phyloP scores from a whole-genome alignment of 2,113 vertebrate genomes.

The Bubo scandiacus region DNA sequence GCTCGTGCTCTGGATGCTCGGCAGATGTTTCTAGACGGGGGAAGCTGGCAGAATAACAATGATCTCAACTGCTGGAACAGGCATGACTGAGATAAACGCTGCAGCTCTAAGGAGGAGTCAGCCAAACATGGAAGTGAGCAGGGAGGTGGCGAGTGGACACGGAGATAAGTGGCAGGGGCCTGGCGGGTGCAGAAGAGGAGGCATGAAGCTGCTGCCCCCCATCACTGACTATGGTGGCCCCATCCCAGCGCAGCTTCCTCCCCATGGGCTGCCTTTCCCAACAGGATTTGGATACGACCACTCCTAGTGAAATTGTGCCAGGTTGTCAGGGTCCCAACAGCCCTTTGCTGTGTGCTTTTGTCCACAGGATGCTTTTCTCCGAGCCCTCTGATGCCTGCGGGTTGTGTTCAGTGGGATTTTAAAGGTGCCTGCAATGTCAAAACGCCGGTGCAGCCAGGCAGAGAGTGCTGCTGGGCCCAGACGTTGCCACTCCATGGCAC shows the following conservation, averaged over 20 bases:
- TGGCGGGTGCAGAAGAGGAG: neutral
- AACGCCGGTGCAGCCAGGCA: neutral
- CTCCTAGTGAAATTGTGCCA: neutral
- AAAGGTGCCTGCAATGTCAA: neutral
- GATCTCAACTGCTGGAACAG: neutral
- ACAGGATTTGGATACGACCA: rapidly evolving
- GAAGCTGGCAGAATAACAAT: neutral
- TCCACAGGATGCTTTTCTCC: neutral
- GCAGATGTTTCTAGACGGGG: neutral
- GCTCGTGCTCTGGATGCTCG: neutral
- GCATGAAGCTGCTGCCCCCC: neutral
- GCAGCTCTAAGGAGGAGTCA: neutral
- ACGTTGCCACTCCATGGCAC: neutral
- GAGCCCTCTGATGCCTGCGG: neutral
- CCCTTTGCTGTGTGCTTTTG: neutral
- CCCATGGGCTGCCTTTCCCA: neutral
- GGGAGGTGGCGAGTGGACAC: neutral
- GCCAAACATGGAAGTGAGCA: neutral
- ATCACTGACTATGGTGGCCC: rapidly evolving
- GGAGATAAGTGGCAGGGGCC: neutral
- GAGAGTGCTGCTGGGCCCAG: neutral
- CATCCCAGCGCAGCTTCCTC: neutral
- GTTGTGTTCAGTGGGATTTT: neutral
- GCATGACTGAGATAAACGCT: neutral
- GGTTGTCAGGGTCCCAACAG: neutral